Evolutionary conservation across 2,888 invertebrate species (phyloP), one percentile per base, ranked within the genome.

Genomic region (Eilema caniola): DNA sequence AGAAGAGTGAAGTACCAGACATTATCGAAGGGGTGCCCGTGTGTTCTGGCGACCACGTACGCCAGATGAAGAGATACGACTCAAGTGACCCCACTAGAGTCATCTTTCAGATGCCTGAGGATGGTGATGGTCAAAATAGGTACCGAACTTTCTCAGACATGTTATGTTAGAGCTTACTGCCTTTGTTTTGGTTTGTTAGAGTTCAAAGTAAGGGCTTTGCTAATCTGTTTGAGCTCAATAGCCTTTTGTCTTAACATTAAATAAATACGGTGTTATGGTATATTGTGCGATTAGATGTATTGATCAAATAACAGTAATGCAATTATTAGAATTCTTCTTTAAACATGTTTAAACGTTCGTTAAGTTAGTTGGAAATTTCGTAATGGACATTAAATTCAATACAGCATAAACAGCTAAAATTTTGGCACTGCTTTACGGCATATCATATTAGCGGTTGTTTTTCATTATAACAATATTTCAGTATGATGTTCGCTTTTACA

Each of bases 21-120:
- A 95, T 95, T 3, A 95, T 95, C 25, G 95, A 95, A 71, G 95
- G 95, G 0, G 95, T 95, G 3, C 95, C 95, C 0, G 95, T 94
- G 0, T 95, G 95, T 71, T 91, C 94, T 0, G 92, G 90, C 10
- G 93, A 93, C 66, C 89, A 92, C 67, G 85, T 85, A 11, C 85
- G 90, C 24, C 89, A 89, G 69, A 83, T 85, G 37, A 92, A 91
- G 80, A 87, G 88, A 66, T 90, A 85, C 71, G 88, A 88, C 2
- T 86, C 89, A 14, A 71, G 78, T 1, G 92, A 92, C 4, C 81
- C 89, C 2, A 85, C 86, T 41, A 88, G 92, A 79, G 91, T 93
- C 2, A 88, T 86, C n/a, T 95, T 95, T 77, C 90, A 91, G 78
- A 89, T 93, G 80, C 89, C 89, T 1, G 92, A 92, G 77, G 93